Conservation (phyloP, 2,888 invertebrate genomes). For the Euzetes globulus region DNA sequence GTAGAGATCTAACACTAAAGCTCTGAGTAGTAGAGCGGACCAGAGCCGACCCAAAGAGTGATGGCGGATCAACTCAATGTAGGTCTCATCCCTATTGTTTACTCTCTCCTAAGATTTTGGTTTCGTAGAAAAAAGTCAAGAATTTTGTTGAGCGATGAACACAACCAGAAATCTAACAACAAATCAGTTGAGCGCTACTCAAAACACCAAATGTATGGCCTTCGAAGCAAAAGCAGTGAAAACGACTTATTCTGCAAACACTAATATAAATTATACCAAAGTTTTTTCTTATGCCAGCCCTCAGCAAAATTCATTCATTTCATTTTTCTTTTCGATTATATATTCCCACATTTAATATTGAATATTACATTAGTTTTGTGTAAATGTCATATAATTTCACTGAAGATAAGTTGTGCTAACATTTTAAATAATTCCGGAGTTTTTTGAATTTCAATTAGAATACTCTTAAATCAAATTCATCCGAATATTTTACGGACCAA, state of each 20-base stretch:
- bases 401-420: neutral
- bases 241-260: neutral
- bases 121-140: neutral
- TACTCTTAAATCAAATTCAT: neutral
- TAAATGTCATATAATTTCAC: neutral
- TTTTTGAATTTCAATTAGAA: neutral
- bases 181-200: conserved; percentile 9
- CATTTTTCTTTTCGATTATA: neutral
- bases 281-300: neutral
- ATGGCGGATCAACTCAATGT: conserved; percentile 5
- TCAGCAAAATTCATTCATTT: neutral
- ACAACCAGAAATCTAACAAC: neutral
- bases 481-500: neutral
- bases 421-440: neutral
- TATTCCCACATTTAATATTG: neutral
- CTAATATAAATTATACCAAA: neutral
- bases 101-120: neutral
- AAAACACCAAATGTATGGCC: neutral
- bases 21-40: neutral
- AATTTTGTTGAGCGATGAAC: neutral
- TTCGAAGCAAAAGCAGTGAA: neutral
- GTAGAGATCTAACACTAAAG: neutral
- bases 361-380: neutral
- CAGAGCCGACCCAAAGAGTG: neutral
- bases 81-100: neutral